Evolutionary conservation across 2,888 invertebrate genomes (phyloP), one percentile per base, ranked within the genome.

Genomic region (Podabrus alpinus): DNA sequence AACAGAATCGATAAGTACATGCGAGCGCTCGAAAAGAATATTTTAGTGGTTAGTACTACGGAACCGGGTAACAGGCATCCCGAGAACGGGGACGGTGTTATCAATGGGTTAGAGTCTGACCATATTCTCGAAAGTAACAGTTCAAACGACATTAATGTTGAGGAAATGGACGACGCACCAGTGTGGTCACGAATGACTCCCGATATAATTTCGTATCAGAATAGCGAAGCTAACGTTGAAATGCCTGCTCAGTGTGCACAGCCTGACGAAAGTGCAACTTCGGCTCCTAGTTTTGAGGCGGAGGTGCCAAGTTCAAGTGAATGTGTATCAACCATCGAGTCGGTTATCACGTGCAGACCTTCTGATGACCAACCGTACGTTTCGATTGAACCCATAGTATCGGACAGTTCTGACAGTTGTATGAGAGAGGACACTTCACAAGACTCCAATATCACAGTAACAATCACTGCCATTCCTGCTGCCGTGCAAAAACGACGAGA

Each of bases 1-100:
- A 96, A 95, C 84, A 91, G 97, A 77, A 94, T 97, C 77, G 99
- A 98, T 86, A 99, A 99, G 87, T 99, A 95, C 86, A 95, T 99
- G 94, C 90, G 98, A 75, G 99, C 98, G 0, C 90, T 99, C 75
- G 99, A 99, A 87, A 99, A 99, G 87, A 96, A 96, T 83, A 95
- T 97, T 81, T 88, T 96, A 81, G 97, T 97, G 75, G 96, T 97
- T 10, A 93, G 93, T 85, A 93, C 93, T 29, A 90, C 90, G 80
- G 93, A 92, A 83, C 93, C 93, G 2, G 93, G 93, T 13, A 91
- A 89, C 80, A 90, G 90, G 66, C 88, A 90, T 13, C 89, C 91
- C 13, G 92, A 93, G 84, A 92, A 93, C 85, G 92, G 92, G 0
- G 93, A 93, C 78, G 89, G 91, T 9, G 87, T 90, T 76, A 89